Evolutionary conservation across 2,797 vertebrate species (phyloP), one percentile per base, ranked within the genome.

Genomic region (Mormyrops attenuatus): DNA sequence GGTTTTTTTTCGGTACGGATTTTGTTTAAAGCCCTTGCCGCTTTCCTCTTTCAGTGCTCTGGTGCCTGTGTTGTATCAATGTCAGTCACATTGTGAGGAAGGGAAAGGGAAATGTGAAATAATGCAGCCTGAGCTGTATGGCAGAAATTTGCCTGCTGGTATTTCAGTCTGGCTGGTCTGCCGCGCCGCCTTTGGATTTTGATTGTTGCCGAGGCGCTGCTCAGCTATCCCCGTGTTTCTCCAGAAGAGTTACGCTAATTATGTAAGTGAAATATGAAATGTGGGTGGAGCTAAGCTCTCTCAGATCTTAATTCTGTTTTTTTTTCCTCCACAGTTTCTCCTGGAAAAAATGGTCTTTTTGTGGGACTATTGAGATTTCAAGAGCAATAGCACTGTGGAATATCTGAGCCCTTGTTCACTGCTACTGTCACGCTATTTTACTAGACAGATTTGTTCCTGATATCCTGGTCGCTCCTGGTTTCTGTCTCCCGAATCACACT

Each of bases 271-370:
- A 87, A 57, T 87, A 87, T 87, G 50, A 34, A 57, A 38, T 88
- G n/a, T 85, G 82, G 80, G 47, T 22, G 82, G 47, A 85, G 47
- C 41, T 11, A 85, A 15, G 1, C 47, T 88, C 44, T 41, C 34
- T 66, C 17, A 26, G 17, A 49, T 63, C 11, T 53, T 34, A 52
- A 38, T 49, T 50, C 55, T 89, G 52, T 53, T 84, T 13, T 73
- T 60, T 49, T 85, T 66, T 52, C 94, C 89, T 92, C 92, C 44
- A 30, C 94, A 97, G 96, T 95, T 92, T 95, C 94, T 95, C 95
- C 93, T 92, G 94, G 95, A 95, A 94, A 95, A 94, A 93, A 92
- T 93, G 93, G 93, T 91, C 94, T 92, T 94, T 93, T 94, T 91
- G 94, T 92, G 93, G 95, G 94, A 94, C 94, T 93, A 82, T 88